Percentiles rank a stretch among this genome's conserved stretches.
phyloP scores from a whole-genome alignment of 2,888 invertebrate species.

The Pyralis farinalis region DNA sequence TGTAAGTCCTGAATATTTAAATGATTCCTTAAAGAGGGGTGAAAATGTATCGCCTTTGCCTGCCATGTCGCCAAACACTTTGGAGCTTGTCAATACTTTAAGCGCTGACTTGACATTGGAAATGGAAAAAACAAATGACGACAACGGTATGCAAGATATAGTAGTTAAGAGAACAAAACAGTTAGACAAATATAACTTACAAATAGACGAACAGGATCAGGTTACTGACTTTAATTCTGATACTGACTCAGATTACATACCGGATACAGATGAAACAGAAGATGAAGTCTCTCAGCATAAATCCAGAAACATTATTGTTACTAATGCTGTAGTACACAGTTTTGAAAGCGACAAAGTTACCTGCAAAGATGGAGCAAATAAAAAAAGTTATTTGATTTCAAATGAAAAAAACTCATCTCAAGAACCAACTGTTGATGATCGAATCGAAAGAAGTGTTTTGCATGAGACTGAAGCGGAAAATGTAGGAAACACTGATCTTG shows the following conservation, averaged over 20 bases:
- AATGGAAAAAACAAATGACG: slow-evolving; percentile 2
- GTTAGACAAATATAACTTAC: slow-evolving; percentile 11
- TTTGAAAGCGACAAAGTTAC: too few relatives aligned
- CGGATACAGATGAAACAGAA: too few relatives aligned
- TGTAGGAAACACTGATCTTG: slow-evolving; percentile 6
- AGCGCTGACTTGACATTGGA: slow-evolving; percentile 4
- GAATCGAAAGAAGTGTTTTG: slow-evolving; percentile 6
- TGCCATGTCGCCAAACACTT: slow-evolving; percentile 12
- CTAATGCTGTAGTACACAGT: too few relatives aligned
- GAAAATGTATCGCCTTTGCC: slow-evolving; percentile 12
- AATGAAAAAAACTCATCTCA: slow-evolving; percentile 9
- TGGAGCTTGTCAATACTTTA: slow-evolving; percentile 7
- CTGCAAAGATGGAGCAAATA: too few relatives aligned
- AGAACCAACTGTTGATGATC: slow-evolving; percentile 9
- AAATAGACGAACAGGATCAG: slow-evolving; percentile 9
- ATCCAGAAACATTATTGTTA: too few relatives aligned
- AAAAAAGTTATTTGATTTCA: too few relatives aligned
- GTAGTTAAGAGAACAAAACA: slow-evolving; percentile 10
- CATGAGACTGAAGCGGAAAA: too few relatives aligned
- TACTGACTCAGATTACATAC: slow-evolving; percentile 8
- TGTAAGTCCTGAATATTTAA: too few relatives aligned
- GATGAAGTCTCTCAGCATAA: too few relatives aligned
- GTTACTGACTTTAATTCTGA: slow-evolving; percentile 11
- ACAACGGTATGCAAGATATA: slow-evolving; percentile 9
- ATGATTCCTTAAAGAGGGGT: too few relatives aligned